phyloP scores from a whole-genome alignment of 2,797 vertebrate genomes.

The Tenualosa thibaudeaui region DNA sequence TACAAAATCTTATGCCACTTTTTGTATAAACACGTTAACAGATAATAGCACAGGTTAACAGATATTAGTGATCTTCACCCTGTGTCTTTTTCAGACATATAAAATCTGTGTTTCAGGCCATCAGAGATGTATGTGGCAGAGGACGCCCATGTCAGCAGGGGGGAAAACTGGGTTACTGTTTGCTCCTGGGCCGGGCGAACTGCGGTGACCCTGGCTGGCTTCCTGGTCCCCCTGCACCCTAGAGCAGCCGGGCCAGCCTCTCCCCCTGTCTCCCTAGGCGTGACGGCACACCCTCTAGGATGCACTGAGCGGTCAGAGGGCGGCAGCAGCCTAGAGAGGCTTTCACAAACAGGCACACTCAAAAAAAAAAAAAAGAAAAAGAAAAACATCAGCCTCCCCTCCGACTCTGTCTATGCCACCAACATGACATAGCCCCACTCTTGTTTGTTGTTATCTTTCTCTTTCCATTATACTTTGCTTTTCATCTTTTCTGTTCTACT shows the following conservation, averaged over 20 bases:
- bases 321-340: slow-evolving; percentile 67
- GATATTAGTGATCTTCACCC: neutral
- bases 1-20: neutral
- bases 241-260: slow-evolving; percentile 51
- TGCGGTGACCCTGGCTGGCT: slow-evolving; percentile 67
- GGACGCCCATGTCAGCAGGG: slow-evolving; percentile 35
- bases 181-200: slow-evolving; percentile 75
- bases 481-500: neutral
- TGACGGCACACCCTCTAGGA: slow-evolving; percentile 57
- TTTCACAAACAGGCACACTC: slow-evolving; percentile 68
- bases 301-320: slow-evolving; percentile 69
- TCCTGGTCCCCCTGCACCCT: slow-evolving; percentile 61
- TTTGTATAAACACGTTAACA: neutral
- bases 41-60: neutral
- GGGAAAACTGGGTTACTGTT: slow-evolving; percentile 73
- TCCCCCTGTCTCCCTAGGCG: slow-evolving; percentile 46
- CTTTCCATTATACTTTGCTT: neutral
- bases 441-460: neutral
- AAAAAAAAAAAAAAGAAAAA: slow-evolving; percentile 46
- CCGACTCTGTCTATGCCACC: neutral
- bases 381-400: neutral
- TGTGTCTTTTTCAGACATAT: no score
- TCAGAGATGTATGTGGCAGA: slow-evolving; percentile 28
- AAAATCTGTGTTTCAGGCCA: slow-evolving; percentile 66
- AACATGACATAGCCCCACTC: neutral